Percentiles rank a stretch among this genome's conserved stretches.
These are phyloP conservation scores for Colossoma macropomum DNA, from an alignment of 2,113 vertebrate genomes.

Conservation along the genomic window DNA sequence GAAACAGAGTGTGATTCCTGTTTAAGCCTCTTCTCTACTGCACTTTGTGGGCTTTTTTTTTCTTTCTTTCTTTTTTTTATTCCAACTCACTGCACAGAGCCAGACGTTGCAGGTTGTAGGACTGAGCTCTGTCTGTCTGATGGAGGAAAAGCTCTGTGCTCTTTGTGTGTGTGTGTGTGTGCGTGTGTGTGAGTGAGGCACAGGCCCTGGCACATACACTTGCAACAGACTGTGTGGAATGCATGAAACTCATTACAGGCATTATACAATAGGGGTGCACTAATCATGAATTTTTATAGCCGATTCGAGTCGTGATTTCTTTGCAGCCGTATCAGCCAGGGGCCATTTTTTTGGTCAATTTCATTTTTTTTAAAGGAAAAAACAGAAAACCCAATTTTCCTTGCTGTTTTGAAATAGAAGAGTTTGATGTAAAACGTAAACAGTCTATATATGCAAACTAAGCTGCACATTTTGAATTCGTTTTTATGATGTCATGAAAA, in stretches of 20 bases:
- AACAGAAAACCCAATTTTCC: no score
- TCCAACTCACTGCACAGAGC: neutral
- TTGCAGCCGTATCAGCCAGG: no score
- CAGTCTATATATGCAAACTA: no score
- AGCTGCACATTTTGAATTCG: no score
- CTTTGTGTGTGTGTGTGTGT: neutral
- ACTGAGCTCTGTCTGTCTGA: constrained; percentile 27
- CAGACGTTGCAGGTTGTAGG: neutral
- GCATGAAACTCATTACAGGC: neutral
- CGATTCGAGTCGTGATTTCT: no score
- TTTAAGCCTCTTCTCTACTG: constrained; percentile 63
- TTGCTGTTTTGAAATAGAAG: no score
- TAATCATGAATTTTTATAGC: neutral
- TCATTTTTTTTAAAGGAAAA: no score
- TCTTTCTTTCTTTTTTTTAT: constrained; percentile 3
- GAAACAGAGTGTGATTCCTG: constrained; percentile 78
- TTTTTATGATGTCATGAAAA: no score
- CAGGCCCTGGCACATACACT: neutral
- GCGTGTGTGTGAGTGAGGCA: neutral
- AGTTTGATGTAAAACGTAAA: no score
- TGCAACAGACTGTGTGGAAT: neutral
- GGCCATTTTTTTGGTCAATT: no score
- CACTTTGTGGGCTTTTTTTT: constrained; percentile 49
- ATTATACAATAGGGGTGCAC: neutral
- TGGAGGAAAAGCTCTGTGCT: neutral